phyloP scores from a whole-genome alignment of 2,888 invertebrate genomes.

The Ornithoptera priamus region DNA sequence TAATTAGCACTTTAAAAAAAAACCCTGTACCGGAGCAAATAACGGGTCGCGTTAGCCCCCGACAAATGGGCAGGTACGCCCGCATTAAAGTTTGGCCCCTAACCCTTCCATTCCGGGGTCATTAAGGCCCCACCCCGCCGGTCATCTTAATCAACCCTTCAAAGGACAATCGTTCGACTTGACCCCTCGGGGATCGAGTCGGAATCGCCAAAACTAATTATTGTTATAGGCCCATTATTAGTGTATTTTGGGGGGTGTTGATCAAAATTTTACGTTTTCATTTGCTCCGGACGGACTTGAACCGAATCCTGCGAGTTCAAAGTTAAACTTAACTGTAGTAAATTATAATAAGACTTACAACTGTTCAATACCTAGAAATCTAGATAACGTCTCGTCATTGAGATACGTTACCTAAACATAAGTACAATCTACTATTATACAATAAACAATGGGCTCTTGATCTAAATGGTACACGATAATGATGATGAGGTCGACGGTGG shows the following conservation, averaged over 20 bases:
- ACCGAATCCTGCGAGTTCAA: too few relatives aligned
- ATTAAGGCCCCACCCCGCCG: constrained; percentile 57
- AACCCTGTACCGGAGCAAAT: constrained; percentile 48
- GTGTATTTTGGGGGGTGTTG: constrained; percentile 45
- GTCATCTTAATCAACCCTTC: constrained; percentile 78
- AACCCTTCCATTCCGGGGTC: constrained; percentile 58
- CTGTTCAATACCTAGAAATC: too few relatives aligned
- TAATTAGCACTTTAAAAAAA: constrained; percentile 69
- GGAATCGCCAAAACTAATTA: constrained; percentile 68
- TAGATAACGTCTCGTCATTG: too few relatives aligned
- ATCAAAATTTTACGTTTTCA: constrained; percentile 64
- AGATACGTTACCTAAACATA: too few relatives aligned
- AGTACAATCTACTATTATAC: too few relatives aligned
- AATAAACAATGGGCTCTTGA: too few relatives aligned
- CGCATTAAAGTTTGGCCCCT: constrained; percentile 67
- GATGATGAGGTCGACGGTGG: too few relatives aligned
- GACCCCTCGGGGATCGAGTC: constrained; percentile 56
- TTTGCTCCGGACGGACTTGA: constrained; percentile 33
- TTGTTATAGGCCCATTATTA: constrained; percentile 72
- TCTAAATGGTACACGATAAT: too few relatives aligned
- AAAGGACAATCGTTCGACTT: constrained; percentile 73
- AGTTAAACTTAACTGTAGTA: too few relatives aligned
- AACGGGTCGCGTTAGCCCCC: constrained; percentile 54
- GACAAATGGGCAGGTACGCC: constrained; percentile 61
- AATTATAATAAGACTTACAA: too few relatives aligned